Conservation (phyloP, 2,113 vertebrate genomes). For the Anser cygnoides region DNA sequence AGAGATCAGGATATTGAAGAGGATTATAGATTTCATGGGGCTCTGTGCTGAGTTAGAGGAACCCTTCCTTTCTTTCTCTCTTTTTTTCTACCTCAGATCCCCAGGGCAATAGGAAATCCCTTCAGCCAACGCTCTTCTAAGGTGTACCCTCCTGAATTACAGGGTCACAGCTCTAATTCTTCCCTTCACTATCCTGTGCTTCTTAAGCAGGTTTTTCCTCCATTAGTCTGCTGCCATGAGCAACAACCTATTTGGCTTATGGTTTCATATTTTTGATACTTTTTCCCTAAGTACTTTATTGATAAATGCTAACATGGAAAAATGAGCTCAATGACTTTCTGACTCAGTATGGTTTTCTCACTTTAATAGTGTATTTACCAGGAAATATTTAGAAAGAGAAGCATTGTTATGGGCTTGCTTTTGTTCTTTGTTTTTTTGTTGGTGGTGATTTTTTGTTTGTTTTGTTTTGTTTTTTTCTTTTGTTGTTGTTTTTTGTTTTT, state of each 20-base stretch:
- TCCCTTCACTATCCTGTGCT: neutral
- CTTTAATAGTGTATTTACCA: neutral
- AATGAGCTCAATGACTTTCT: neutral
- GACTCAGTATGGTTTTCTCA: neutral
- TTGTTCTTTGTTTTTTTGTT: neutral
- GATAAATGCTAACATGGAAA: neutral
- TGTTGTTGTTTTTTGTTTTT: neutral
- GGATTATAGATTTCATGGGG: neutral
- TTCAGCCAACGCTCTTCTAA: neutral
- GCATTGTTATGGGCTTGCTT: neutral
- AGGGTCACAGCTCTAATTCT: neutral
- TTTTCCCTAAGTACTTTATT: neutral
- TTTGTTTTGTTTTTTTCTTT: neutral
- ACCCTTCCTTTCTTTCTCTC: neutral
- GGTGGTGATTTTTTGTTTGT: too few species aligned
- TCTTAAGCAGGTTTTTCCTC: neutral
- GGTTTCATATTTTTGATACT: neutral
- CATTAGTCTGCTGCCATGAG: neutral
- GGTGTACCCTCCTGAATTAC: neutral
- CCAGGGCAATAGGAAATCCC: neutral
- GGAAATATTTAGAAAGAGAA: neutral
- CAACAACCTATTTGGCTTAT: neutral
- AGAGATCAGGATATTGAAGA: neutral
- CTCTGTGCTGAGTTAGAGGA: neutral
- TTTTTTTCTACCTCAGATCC: neutral